Conservation (phyloP, 2,888 invertebrate genomes). For the Coleophora flavipennella region DNA sequence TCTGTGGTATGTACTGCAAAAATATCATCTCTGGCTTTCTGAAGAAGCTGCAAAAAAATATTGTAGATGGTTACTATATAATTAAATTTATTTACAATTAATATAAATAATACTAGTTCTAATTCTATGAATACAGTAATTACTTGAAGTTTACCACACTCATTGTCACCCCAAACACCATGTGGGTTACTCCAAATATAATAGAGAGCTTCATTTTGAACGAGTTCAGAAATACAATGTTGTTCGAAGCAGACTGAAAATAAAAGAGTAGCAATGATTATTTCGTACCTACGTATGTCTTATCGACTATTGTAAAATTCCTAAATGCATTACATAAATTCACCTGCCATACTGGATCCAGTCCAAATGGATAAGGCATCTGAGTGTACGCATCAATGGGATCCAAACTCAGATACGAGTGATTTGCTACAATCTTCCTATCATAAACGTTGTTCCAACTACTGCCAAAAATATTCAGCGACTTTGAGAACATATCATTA, state of each 20-base stretch:
- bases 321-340: neutral
- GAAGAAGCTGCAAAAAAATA: conserved; percentile 55
- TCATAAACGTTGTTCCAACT: conserved; percentile 70
- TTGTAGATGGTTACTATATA: neutral
- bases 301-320: too few relatives aligned
- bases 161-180: conserved; percentile 81
- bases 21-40: conserved; percentile 59
- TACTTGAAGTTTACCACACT: conserved; percentile 75
- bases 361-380: conserved; percentile 77
- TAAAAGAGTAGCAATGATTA: conserved; percentile 8
- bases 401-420: conserved; percentile 50
- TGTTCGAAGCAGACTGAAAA: conserved; percentile 73
- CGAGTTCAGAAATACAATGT: conserved; percentile 80
- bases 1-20: conserved; percentile 80
- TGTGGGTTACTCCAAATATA: conserved; percentile 80
- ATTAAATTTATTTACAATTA: neutral
- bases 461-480: conserved; percentile 79
- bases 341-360: conserved; percentile 82
- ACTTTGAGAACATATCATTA: conserved; percentile 82
- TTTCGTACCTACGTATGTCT: too few relatives aligned
- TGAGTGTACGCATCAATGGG: conserved; percentile 55
- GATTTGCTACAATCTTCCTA: conserved; percentile 32
- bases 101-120: conserved; percentile 28
- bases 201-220: conserved; percentile 84
- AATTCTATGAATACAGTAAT: conserved; percentile 69